Conservation (phyloP, 2,888 invertebrate genomes). For the Drosophila mettleri region DNA sequence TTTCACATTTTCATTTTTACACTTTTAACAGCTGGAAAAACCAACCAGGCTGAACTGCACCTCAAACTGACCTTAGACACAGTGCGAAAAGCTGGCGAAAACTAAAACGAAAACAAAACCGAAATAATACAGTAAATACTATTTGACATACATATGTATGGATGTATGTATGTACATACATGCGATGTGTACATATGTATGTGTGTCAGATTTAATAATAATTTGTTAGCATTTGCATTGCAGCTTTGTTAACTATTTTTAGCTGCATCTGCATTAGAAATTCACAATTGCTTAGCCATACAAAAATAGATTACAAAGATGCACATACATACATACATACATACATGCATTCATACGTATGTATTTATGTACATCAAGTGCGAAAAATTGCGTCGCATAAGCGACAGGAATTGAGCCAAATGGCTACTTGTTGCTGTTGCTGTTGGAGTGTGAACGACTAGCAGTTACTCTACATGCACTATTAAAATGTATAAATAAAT, state of each 20-base stretch:
- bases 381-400: slow-evolving; percentile 49
- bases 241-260: slow-evolving; percentile 42
- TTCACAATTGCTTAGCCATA: slow-evolving; percentile 31
- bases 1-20: slow-evolving; percentile 9
- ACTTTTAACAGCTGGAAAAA: slow-evolving; percentile 26
- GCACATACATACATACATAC: slow-evolving; percentile 3
- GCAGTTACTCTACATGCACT: neutral
- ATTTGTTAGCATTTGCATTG: slow-evolving; percentile 23
- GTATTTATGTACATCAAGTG: slow-evolving; percentile 2
- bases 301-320: slow-evolving; percentile 43
- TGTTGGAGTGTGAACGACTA: slow-evolving; percentile 9
- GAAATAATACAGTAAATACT: slow-evolving; percentile 6
- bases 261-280: slow-evolving; percentile 24
- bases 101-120: slow-evolving; percentile 3
- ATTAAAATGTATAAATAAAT: too few relatives aligned
- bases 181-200: neutral
- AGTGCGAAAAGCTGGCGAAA: neutral
- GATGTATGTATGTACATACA: neutral
- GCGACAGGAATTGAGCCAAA: neutral
- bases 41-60: slow-evolving; percentile 37
- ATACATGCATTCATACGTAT: neutral
- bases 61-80: slow-evolving; percentile 58
- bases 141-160: neutral
- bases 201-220: neutral
- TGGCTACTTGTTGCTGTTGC: slow-evolving; percentile 50